Base-by-base conservation (phyloP, 23 tunicate genomes). In the Diplosoma virens region DNA sequence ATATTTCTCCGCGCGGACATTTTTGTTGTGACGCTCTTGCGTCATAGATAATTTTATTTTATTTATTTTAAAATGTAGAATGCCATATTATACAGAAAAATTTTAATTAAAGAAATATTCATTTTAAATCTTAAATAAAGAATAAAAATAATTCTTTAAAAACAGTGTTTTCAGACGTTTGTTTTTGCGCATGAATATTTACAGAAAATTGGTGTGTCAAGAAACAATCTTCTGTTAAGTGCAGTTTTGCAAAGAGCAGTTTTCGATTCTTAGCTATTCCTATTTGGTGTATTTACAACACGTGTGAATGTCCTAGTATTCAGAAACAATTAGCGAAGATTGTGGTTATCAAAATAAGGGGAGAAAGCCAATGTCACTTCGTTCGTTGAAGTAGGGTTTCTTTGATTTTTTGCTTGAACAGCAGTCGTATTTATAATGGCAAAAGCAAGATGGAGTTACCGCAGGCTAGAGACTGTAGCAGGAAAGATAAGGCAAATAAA, bases 271-370 rank as follows among this genome's bases (percentile, higher is more conserved):
- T n/a, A 84, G 89, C 89, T 84, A 58, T 84, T 84, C 89, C 81
- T 84, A 84, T 53, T 60, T 73, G 29, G 81, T 84, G 82, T 76
- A 84, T 81, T 84, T 84, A 84, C 87, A 63, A 76, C 88, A 83
- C 89, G 89, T 84, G 89, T 66, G 67, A 56, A 77, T 68, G 75
- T 71, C 88, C 89, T 75, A 76, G 89, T 68, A 83, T 84, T 84
- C 82, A 74, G 89, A 77, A 84, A 84, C 89, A 84, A 84, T 84
- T 84, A 84, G 89, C 47, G 82, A 84, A 84, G 89, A 72, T 78
- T 77, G 41, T 84, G 82, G 89, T 84, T 84, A 84, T 84, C 89
- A 84, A 76, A 76, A 84, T 84, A 76, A 83, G 88, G 87, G 87
- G 81, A 82, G 81, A 82, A 82, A 63, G 81, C 87, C 81, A 82